Base-by-base conservation (phyloP, 2,797 vertebrate genomes). In the Acanthurus tractus region DNA sequence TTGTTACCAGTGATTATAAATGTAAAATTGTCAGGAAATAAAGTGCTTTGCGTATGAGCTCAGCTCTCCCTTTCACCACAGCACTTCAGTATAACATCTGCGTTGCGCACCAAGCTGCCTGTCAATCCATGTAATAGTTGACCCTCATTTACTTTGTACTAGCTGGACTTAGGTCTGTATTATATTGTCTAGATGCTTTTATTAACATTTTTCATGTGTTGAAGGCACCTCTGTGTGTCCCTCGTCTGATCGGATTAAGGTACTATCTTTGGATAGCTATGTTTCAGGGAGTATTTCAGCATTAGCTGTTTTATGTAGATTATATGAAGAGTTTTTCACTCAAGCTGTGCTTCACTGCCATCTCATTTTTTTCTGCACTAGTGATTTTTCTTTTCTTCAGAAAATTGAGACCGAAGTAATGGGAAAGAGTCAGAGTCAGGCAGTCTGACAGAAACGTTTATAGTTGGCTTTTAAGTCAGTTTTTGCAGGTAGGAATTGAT, bases 401-500 rank as follows among this genome's bases (percentile, higher is more conserved):
- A 23, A 67, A 40, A 70, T 20, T 59, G 49, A 70, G 15, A 74
- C 2, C 2, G 18, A 54, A 17, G 18, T 52, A 34, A 34, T 34
- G 29, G 17, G 38, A 45, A 48, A 14, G 0, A n/a, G 1, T 3
- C 10, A 29, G 29, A 46, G 46, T 63, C n/a, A 22, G n/a, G 13
- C 22, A 23, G 55, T 34, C 23, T 34, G 58, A 61, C 23, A 10
- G 4, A 25, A 20, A 38, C 53, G 3, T 49, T 63, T 76, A 64
- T 18, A 23, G 20, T 59, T 66, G 54, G 17, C 50, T 66, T 77
- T 74, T 45, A 22, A 45, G 17, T 67, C 42, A 6, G 13, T 25
- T 57, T 67, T 23, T 50, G 15, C 62, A 68, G 46, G 52, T 38
- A 46, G 44, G 17, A 74, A 64, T 68, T 46, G 49, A 68, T 71